Base-by-base conservation (phyloP, 1,140 invertebrate species). In the Ceratitis capitata region DNA sequence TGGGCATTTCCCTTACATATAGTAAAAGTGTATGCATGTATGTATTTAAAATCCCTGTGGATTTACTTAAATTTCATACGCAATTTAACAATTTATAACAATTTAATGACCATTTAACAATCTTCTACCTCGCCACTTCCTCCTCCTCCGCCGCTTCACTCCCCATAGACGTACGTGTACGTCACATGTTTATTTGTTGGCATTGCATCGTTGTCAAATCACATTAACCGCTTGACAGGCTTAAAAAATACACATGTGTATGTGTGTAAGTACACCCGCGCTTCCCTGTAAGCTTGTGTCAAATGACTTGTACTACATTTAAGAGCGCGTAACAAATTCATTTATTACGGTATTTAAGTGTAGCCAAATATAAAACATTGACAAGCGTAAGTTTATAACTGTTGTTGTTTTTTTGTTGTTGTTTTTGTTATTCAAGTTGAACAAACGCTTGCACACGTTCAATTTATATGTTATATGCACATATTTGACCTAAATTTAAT, bases 51-150 rank as follows among this genome's bases (percentile, higher is more conserved):
- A 78, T 78, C 69, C 69, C 69, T n/a, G n/a, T 39, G 45, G 23
- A 78, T 78, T 78, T 78, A n/a, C 39, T 78, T 1, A 78, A 42
- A 45, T 42, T 78, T 78, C 69, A 78, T 78, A 47, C 42, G 10
- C 39, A 78, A 78, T 78, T 78, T 78, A 78, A 78, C 69, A 78
- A 42, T 78, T 78, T 78, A 45, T 78, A 78, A 78, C 69, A 78
- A 78, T 78, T 78, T 78, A 45, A 78, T 39, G 69, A n/a, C 69
- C 69, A 78, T 78, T 78, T 45, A 78, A 78, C 69, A 45, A 42
- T 78, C 39, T 19, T 7, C 23, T 26, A 7, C 56, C 23, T 3
- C 32, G 3, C 39, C 12, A 4, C 32, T 39, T n/a, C 12, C n/a
- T 23, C 39, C 32, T 4, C 12, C 16, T 61, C 56, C 39, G 26